phyloP scores from a whole-genome alignment of 2,888 invertebrate genomes.

The Cerceris rybyensis region DNA sequence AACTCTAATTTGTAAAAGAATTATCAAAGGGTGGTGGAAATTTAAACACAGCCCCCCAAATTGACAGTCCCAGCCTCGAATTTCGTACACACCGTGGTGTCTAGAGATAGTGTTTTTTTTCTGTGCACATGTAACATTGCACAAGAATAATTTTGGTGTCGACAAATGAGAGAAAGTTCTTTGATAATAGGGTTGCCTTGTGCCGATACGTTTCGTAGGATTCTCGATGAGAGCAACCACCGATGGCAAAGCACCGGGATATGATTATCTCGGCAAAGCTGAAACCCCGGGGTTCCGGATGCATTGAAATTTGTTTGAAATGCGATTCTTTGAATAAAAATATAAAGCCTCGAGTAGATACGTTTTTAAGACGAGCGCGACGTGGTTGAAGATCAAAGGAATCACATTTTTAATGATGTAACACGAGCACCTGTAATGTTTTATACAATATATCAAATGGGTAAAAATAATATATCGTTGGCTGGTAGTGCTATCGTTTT shows the following conservation, averaged over 20 bases:
- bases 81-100: too few relatives aligned
- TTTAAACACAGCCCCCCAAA: too few relatives aligned
- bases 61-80: too few relatives aligned
- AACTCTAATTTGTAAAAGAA: too few relatives aligned
- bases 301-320: conserved; percentile 46
- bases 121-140: too few relatives aligned
- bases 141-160: too few relatives aligned
- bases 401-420: conserved; percentile 60
- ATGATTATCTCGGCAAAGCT: conserved; percentile 37
- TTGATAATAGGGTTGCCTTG: too few relatives aligned
- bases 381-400: conserved; percentile 38
- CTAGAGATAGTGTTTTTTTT: too few relatives aligned
- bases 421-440: conserved; percentile 54
- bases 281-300: background rate
- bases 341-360: background rate
- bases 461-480: conserved; percentile 55
- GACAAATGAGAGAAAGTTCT: too few relatives aligned
- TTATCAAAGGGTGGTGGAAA: too few relatives aligned
- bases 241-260: conserved; percentile 37
- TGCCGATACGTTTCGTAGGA: background rate
- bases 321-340: conserved; percentile 26
- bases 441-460: conserved; percentile 32
- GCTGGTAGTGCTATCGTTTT: conserved; percentile 43
- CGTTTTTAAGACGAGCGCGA: conserved; percentile 40
- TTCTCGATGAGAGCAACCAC: conserved; percentile 3